Evolutionary conservation across 1,140 invertebrate species (phyloP), one percentile per base, ranked within the genome.

Genomic region (Ceratina calcarata): DNA sequence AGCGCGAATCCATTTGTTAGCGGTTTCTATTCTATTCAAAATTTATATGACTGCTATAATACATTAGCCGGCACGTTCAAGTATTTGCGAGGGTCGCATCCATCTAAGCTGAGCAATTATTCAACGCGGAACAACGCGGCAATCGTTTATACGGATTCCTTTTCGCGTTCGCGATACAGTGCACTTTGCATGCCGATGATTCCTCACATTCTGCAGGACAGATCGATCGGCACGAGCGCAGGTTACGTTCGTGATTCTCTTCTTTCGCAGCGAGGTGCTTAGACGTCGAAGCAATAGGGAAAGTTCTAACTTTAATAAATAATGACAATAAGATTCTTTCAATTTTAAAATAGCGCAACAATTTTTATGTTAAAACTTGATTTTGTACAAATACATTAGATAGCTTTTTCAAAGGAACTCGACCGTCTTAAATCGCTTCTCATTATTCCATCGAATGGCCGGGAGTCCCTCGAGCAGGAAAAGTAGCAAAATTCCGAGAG

Each of bases 161-260:
- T 73, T 62, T 73, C 70, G 24, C 58, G 37, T 45, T 32, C 70
- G 37, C 58, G 58, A 49, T 45, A 61, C 32, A 24, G 32, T 15
- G n/a, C 70, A 73, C 57, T 62, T 73, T 51, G 71, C 71, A 27
- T 73, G 71, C 58, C 71, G 20, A 10, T 45, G 60, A 73, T 73
- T 62, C 58, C 37, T 62, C 18, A 58, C 71, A 62, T 73, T 73
- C 71, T 73, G 18, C 13, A 2, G 22, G 62, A 73, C 71, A 22
- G 22, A 62, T 73, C 71, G 58, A 62, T 73, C 60, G 37, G 27
- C 71, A 16, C 60, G 71, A 62, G 51, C 22, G 60, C 71, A 20
- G 55, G n/a, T n/a, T 58, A n/a, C 20, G 22, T 51, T 73, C 37
- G 18, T 12, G 6, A 55, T 62, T 51, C 15, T 27, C 32, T 49